Conservation (phyloP, 2,797 vertebrate species). For the Melanotaenia nigrans region DNA sequence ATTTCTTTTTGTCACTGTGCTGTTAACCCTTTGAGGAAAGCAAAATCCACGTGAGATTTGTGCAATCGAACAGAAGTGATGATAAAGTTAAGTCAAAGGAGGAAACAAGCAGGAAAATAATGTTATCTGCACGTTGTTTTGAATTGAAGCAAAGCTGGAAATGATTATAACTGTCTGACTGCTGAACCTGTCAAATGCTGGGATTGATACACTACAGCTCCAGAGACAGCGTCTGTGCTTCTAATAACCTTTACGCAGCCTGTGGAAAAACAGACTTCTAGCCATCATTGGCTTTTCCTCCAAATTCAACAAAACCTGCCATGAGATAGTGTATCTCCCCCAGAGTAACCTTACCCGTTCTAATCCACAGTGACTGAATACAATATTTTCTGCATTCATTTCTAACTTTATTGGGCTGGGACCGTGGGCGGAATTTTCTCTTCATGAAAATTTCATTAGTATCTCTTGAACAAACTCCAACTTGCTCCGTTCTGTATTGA, state of each 20-base stretch:
- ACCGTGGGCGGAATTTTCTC: conserved; percentile 60
- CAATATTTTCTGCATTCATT: conserved; percentile 58
- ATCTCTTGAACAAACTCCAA: conserved; percentile 63
- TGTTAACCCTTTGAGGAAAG: background rate
- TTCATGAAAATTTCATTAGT: conserved; percentile 72
- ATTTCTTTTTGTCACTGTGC: background rate
- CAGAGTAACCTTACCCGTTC: conserved; percentile 62
- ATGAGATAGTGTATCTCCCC: conserved; percentile 58
- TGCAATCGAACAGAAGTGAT: conserved; percentile 5
- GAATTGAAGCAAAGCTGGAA: conserved; percentile 28
- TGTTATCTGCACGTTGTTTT: conserved; percentile 45
- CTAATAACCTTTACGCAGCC: conserved; percentile 60
- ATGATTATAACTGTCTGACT: conserved; percentile 52
- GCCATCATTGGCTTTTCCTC: conserved; percentile 62
- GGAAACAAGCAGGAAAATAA: conserved; percentile 39
- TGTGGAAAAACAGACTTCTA: conserved; percentile 52
- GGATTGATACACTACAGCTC: conserved; percentile 53
- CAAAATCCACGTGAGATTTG: background rate
- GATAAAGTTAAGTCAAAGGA: conserved; percentile 22
- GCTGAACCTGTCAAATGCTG: conserved; percentile 47
- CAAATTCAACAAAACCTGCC: conserved; percentile 63
- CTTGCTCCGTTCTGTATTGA: conserved; percentile 48
- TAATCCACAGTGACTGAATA: conserved; percentile 53
- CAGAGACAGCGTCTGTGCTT: conserved; percentile 62
- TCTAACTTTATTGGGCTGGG: conserved; percentile 54